These are phyloP conservation scores for Dorcus hopei DNA, from an alignment of 2,888 invertebrate species.

Conservation along the genomic window DNA sequence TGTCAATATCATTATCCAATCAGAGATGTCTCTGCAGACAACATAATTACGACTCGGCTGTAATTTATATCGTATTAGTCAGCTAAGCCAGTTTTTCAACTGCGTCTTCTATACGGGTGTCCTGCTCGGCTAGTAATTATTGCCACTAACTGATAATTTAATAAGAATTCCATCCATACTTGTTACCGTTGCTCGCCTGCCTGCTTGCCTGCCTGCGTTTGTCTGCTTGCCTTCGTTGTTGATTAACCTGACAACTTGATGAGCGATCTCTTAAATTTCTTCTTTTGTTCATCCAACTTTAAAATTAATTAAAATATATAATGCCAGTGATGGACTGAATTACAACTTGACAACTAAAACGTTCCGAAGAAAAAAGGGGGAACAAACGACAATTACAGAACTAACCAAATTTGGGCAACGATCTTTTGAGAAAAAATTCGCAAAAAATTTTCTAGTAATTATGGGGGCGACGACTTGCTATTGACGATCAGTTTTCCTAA, in stretches of 20 bases:
- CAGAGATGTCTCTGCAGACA: constrained; percentile 50
- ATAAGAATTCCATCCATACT: constrained; percentile 35
- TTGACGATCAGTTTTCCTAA: no score
- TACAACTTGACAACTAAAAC: constrained; percentile 1
- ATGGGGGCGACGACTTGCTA: no score
- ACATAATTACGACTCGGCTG: constrained; percentile 46
- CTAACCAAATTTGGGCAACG: no score
- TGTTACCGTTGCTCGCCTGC: constrained; percentile 10
- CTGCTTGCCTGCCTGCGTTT: background rate
- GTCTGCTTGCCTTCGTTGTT: constrained; percentile 10
- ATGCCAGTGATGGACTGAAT: background rate
- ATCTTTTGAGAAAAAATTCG: no score
- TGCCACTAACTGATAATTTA: constrained; percentile 40
- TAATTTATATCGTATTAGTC: constrained; percentile 50
- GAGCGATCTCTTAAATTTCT: constrained; percentile 1
- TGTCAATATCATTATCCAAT: constrained; percentile 53
- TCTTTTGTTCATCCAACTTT: constrained; percentile 1
- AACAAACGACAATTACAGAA: no score
- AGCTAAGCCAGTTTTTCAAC: constrained; percentile 33
- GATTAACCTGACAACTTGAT: constrained; percentile 19
- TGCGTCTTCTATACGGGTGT: constrained; percentile 35
- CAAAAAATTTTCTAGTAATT: no score
- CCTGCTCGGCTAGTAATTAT: constrained; percentile 37
- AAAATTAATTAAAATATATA: background rate
- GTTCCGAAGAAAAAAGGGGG: background rate